Evolutionary conservation across 2,797 vertebrate species (phyloP), one percentile per base, ranked within the genome.

Genomic region (Helicolenus hilgendorfi): DNA sequence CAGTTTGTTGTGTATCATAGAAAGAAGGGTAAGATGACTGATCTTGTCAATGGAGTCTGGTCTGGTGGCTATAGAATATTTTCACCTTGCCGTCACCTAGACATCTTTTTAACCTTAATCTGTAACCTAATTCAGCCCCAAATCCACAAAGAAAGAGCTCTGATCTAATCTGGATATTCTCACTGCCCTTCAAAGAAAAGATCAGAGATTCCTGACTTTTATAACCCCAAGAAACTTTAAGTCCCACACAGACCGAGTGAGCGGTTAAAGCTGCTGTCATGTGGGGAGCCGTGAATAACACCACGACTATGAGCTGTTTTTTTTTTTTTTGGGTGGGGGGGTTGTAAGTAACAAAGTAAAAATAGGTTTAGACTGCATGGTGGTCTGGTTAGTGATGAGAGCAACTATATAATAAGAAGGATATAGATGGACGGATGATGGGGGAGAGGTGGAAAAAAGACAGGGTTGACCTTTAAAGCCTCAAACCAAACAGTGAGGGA

Each of bases 391-490:
- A 5, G n/a, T n/a, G 31, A 49, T 8, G n/a, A 64, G 35, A 41
- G 11, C 15, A 18, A 26, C 11, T 14, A 38, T 35, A 22, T 59
- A 7, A 69, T 26, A 59, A 4, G 9, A 24, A 53, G 7, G 18
- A n/a, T 53, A 33, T 6, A 2, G 29, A 11, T 5, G 2, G 15
- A 45, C 3, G 11, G 41, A 27, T 1, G 26, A 29, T 22, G 20
- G 5, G 4, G 22, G 55, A 20, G 15, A 7, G 26, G 3, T 5
- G 22, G 15, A 58, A 55, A 41, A 41, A 18, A 49, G n/a, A 58
- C 31, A 11, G 1, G 11, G 53, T 1, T 73, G 87, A 85, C 83
- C 76, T 84, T 79, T 86, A 74, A 65, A 76, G 67, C 65, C 58
- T 49, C 7, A 58, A 56, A 59, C 11, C 64, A 92, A 89, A 90